Conservation (phyloP, 1,140 invertebrate species). For the Calliopsis andreniformis region DNA sequence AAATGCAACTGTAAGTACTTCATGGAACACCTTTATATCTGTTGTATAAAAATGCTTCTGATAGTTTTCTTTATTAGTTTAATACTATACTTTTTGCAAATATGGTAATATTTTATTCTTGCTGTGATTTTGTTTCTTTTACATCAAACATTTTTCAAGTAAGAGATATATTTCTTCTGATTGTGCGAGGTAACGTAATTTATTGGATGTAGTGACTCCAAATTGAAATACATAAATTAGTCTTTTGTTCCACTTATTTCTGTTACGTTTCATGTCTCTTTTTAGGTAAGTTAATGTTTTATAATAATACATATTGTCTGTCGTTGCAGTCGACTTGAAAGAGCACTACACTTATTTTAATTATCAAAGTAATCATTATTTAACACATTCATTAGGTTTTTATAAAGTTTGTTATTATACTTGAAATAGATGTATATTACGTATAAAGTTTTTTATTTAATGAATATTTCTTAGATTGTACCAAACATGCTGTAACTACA, state of each 20-base stretch:
- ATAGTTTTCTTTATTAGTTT: background rate
- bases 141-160: background rate
- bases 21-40: conserved; percentile 4
- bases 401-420: background rate
- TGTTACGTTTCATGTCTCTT: background rate
- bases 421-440: background rate
- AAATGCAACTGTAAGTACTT: conserved; percentile 3
- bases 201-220: background rate
- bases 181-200: too few relatives aligned
- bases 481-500: too few relatives aligned
- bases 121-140: background rate
- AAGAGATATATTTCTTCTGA: too few relatives aligned
- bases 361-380: background rate
- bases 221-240: background rate
- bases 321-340: background rate
- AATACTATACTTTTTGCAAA: background rate
- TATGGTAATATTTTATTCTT: background rate
- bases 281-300: conserved; percentile 14
- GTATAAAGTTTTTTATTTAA: background rate
- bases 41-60: background rate
- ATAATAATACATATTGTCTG: too few relatives aligned
- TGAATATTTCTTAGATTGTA: too few relatives aligned
- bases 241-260: background rate
- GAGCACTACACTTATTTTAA: background rate
- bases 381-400: background rate